Conservation (phyloP, 2,888 invertebrate genomes). For the Agrilus biguttatus region DNA sequence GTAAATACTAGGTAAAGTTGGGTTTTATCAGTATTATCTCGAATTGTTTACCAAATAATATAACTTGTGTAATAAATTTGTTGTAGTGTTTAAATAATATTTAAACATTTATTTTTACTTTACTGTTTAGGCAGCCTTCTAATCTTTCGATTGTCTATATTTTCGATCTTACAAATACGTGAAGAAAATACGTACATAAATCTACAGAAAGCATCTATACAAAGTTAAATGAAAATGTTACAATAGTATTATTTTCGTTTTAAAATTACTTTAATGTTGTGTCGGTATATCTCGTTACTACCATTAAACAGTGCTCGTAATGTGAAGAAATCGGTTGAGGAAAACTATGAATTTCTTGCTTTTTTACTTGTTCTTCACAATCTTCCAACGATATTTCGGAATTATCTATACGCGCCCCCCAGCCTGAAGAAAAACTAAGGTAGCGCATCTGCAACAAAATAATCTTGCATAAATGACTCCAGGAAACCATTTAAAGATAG, state of each 20-base stretch:
- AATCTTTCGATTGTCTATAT: too few species aligned
- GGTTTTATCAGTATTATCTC: too few species aligned
- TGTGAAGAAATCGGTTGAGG: slow-evolving; percentile 26
- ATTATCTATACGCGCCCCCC: slow-evolving; percentile 40
- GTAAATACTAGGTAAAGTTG: too few species aligned
- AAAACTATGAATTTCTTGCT: slow-evolving; percentile 17
- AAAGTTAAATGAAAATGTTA: background rate
- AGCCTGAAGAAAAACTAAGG: slow-evolving; percentile 38
- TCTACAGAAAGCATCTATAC: too few species aligned
- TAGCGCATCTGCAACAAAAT: slow-evolving; percentile 41
- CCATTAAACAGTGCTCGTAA: slow-evolving; percentile 33
- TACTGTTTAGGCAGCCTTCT: slow-evolving; percentile 1
- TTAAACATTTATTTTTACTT: slow-evolving; percentile 1
- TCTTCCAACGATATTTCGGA: slow-evolving; percentile 41
- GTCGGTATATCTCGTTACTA: slow-evolving; percentile 24
- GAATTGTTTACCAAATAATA: too few species aligned
- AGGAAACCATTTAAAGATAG: background rate
- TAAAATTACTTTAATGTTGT: slow-evolving; percentile 21
- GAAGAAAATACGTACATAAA: background rate
- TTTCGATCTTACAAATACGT: background rate
- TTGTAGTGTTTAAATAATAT: too few species aligned
- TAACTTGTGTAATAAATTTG: too few species aligned
- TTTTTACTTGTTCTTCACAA: slow-evolving; percentile 36
- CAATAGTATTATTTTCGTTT: slow-evolving; percentile 1
- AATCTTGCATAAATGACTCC: slow-evolving; percentile 2